Evolutionary conservation across 53 echinoderm and acorn worm genomes (phyloP), one percentile per base, ranked within the genome.

Genomic region (Luidia sarsii): DNA sequence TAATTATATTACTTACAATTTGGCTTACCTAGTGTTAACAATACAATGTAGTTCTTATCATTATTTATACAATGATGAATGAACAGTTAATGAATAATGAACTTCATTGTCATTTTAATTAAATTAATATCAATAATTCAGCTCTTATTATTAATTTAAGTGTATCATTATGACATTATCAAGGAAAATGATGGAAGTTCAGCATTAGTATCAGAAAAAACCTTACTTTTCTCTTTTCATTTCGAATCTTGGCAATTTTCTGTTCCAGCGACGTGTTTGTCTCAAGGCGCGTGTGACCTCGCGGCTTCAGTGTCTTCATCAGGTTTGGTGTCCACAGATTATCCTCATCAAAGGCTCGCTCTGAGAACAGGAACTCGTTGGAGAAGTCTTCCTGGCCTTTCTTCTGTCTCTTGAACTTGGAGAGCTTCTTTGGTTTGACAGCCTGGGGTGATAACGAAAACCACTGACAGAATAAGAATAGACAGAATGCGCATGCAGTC

Each of bases 221-320:
- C n/a, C 45, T 79, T 69, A 92, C 92, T 79, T 92, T 92, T 66
- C 82, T 94, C 32, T 84, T 81, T 10, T 94, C 94, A 68, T 60
- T 65, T 48, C 91, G 56, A 8, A 94, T 91, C 56, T 86, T 88
- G 39, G 96, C 90, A 57, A 95, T 95, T 48, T 95, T 95, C 51
- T 95, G 87, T 33, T 95, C 96, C 31, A 92, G 56, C 8, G 96
- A 74, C 16, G 89, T 75, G 20, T 81, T 87, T 1, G 48, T 33
- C 20, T 59, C 46, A 32, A 77, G 59, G 18, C 39, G 43, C 11
- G 75, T 60, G 28, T 69, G 72, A 22, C 87, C 80, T 66, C 83
- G 83, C 0, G 83, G 71, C 48, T 73, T 85, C 29, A 85, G 71
- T 32, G 65, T 69, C 20, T 90, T 56, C 4, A 85, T 83, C 20